Conservation (phyloP, 1,140 invertebrate species). For the Pantala flavescens region DNA sequence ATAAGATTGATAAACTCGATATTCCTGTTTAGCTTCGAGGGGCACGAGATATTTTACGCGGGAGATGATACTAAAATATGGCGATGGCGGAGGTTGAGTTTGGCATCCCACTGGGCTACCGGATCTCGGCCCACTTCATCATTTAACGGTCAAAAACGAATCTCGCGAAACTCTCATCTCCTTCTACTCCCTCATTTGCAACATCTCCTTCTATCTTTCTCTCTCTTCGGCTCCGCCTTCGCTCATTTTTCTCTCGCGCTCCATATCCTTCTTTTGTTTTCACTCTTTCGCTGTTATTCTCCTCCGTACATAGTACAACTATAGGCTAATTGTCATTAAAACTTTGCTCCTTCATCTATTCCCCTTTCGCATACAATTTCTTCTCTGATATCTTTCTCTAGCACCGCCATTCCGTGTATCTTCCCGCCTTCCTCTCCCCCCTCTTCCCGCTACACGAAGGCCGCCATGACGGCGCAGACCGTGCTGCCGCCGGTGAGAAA, state of each 20-base stretch:
- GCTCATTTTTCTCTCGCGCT: neutral
- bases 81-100: neutral
- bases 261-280: neutral
- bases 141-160: neutral
- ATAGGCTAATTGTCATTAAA: neutral
- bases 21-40: no score
- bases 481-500: neutral
- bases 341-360: neutral
- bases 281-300: neutral
- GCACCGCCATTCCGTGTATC: neutral
- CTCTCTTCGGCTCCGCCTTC: neutral
- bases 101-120: neutral
- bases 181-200: neutral
- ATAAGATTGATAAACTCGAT: no score
- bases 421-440: neutral
- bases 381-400: neutral
- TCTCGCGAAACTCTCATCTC: neutral
- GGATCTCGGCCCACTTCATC: neutral
- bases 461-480: conserved; percentile 2
- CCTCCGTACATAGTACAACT: neutral
- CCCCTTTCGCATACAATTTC: neutral
- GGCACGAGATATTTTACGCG: no score
- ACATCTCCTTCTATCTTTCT: neutral
- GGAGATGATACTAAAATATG: neutral
- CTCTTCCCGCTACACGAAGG: neutral